Conservation (phyloP, 1,140 invertebrate genomes). For the Trachelipus rathkii region DNA sequence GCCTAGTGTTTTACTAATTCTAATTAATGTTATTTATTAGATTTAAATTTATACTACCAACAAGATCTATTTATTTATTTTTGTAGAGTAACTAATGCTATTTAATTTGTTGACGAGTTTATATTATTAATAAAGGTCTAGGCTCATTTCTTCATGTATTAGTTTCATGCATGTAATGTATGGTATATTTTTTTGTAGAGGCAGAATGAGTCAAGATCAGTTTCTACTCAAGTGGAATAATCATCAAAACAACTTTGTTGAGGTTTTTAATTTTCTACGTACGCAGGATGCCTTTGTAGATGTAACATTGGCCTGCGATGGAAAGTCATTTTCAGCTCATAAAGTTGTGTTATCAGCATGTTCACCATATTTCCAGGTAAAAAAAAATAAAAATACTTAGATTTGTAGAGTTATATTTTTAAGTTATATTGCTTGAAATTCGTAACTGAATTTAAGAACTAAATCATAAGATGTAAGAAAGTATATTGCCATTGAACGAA, state of each 20-base stretch:
- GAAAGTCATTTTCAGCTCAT: conserved; percentile 84
- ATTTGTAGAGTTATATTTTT: background rate
- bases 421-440: background rate
- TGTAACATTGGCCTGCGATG: conserved; percentile 86
- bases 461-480: no score
- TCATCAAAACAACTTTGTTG: conserved; percentile 50
- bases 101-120: no score
- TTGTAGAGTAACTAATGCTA: no score
- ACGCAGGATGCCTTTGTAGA: conserved; percentile 49
- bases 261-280: conserved; percentile 48
- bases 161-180: no score
- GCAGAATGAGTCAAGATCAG: conserved; percentile 50
- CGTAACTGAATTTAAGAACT: no score
- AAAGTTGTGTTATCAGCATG: conserved; percentile 88
- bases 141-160: no score
- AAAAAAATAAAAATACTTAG: background rate
- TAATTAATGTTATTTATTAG: no score
- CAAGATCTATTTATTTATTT: no score
- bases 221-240: conserved; percentile 53
- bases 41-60: no score
- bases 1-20: no score
- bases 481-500: no score
- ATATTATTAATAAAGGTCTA: no score
- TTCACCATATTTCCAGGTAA: conserved; percentile 74
- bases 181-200: background rate